Conservation (phyloP, 2,888 invertebrate species). For the Marasmarcha lunaedactyla region DNA sequence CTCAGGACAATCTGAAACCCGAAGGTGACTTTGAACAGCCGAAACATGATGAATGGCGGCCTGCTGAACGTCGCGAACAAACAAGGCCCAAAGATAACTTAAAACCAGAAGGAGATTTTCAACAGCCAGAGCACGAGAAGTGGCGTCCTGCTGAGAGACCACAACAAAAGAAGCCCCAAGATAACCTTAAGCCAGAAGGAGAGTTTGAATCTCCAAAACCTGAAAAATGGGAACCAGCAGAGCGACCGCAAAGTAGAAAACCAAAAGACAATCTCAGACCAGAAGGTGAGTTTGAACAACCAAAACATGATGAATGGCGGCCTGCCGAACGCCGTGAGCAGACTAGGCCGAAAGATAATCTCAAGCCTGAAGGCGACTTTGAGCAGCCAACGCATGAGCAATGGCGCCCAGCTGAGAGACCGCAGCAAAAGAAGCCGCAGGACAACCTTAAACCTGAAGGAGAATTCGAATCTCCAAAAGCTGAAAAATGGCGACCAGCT, state of each 20-base stretch:
- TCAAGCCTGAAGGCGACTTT: slow-evolving; percentile 58
- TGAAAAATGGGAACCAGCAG: slow-evolving; percentile 54
- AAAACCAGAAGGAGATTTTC: slow-evolving; percentile 47
- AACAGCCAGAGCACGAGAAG: slow-evolving; percentile 33
- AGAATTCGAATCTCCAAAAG: slow-evolving; percentile 35
- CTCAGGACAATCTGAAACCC: slow-evolving; percentile 59
- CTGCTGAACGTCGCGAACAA: slow-evolving; percentile 45
- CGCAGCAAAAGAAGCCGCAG: slow-evolving; percentile 34
- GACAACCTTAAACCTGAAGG: slow-evolving; percentile 64
- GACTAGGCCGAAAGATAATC: slow-evolving; percentile 34
- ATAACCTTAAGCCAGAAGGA: slow-evolving; percentile 66
- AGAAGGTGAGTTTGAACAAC: slow-evolving; percentile 56
- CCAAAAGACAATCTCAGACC: slow-evolving; percentile 67
- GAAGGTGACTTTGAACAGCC: slow-evolving; percentile 66
- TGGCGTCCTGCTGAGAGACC: slow-evolving; percentile 59
- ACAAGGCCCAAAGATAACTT: slow-evolving; percentile 72
- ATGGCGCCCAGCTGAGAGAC: slow-evolving; percentile 42
- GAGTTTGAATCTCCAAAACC: slow-evolving; percentile 63
- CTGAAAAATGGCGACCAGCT: slow-evolving; percentile 35
- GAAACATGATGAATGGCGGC: slow-evolving; percentile 38
- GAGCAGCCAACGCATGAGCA: slow-evolving; percentile 32
- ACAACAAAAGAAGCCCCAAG: slow-evolving; percentile 39
- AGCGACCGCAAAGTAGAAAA: slow-evolving; percentile 45
- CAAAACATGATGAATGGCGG: slow-evolving; percentile 35
- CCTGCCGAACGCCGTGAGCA: slow-evolving; percentile 37